Percentiles rank a stretch among this genome's conserved stretches.
These are phyloP conservation scores for Sinocyclocheilus grahami DNA, from an alignment of 2,113 vertebrate species.

Conservation along the genomic window DNA sequence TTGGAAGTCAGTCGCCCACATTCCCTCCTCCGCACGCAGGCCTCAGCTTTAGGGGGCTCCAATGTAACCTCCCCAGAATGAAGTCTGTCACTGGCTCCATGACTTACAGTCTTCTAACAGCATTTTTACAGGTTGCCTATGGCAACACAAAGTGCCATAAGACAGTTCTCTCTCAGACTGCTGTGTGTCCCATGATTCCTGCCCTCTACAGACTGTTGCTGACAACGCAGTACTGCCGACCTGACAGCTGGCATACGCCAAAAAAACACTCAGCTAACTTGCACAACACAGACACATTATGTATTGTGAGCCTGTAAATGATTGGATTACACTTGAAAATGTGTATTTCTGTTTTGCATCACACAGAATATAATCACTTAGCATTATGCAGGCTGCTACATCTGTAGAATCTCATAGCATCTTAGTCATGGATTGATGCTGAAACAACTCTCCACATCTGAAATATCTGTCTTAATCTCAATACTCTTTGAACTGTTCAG, in stretches of 20 bases:
- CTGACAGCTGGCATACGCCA: background rate
- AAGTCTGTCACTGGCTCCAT: conserved; percentile 55
- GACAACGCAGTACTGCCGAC: too few species aligned
- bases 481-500: background rate
- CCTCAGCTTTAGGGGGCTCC: conserved; percentile 28
- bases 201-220: conserved; percentile 8
- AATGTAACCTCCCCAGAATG: conserved; percentile 37
- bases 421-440: background rate
- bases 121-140: conserved; percentile 56
- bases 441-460: background rate
- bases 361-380: background rate
- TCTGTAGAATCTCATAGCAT: background rate
- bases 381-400: background rate
- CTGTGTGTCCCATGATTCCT: conserved; percentile 11
- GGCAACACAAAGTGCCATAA: conserved; percentile 54
- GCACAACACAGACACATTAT: background rate
- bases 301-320: background rate
- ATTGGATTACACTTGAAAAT: background rate
- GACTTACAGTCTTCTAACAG: conserved; percentile 44
- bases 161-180: conserved; percentile 18
- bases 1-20: conserved; percentile 47
- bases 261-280: background rate
- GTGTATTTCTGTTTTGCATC: background rate
- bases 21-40: conserved; percentile 39
- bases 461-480: background rate